phyloP scores from a whole-genome alignment of 2,113 vertebrate genomes.

The Percopsis transmontana region DNA sequence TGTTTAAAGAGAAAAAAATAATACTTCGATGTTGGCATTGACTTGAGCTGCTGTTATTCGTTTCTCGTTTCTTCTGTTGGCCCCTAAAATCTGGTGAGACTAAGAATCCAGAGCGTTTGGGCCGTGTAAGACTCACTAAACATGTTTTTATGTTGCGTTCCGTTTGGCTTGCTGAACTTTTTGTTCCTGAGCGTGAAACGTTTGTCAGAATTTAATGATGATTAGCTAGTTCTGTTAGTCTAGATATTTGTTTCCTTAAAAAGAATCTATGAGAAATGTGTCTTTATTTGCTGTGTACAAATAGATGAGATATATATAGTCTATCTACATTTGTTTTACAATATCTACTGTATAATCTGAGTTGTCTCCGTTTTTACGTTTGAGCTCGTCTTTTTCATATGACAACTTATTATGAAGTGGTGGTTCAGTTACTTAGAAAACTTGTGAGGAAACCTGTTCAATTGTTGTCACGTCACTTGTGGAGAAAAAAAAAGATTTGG shows the following conservation, averaged over 20 bases:
- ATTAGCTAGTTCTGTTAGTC: conserved; percentile 99
- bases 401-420: conserved; percentile 92
- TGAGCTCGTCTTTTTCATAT: conserved; percentile 96
- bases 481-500: conserved; percentile 82
- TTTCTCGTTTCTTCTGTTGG: conserved; percentile 75
- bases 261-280: conserved; percentile 98
- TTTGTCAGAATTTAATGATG: conserved; percentile 99
- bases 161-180: conserved; percentile 85
- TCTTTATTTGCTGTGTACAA: conserved; percentile 99
- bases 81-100: conserved; percentile 72
- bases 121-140: conserved; percentile 84
- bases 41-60: conserved; percentile 88
- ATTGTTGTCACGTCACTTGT: conserved; percentile 99
- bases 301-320: conserved; percentile 99
- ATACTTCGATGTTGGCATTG: conserved; percentile 93
- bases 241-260: conserved; percentile 99
- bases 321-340: conserved; percentile 98
- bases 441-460: conserved; percentile 99
- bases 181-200: conserved; percentile 97
- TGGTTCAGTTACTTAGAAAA: conserved; percentile 99
- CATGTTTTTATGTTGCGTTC: conserved; percentile 81
- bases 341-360: conserved; percentile 98
- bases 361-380: conserved; percentile 99
- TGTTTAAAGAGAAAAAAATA: conserved; percentile 92
- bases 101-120: conserved; percentile 65